Evolutionary conservation across 35 echinoderm and acorn worm genomes (phyloP).

Genomic region (Nesometra sesokonis): DNA sequence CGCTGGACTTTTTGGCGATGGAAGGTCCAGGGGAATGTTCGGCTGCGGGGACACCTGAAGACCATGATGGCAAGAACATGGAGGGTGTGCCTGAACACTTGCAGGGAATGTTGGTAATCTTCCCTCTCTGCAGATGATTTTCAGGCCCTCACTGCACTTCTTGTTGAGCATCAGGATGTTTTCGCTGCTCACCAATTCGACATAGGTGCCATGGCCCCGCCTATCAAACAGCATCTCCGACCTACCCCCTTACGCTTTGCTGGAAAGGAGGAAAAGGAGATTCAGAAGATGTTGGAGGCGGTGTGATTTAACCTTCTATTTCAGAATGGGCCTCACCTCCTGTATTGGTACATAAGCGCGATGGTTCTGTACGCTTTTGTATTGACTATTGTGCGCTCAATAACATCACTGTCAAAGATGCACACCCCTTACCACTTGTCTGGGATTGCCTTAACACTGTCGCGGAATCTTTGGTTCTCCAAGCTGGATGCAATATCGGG

Average conservation of each 20-base stretch:
- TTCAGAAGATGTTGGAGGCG: conserved; percentile 37
- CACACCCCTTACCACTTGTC: conserved; percentile 16
- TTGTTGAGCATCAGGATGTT: conserved; percentile 27
- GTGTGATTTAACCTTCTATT: conserved; percentile 39
- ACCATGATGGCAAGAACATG: too few species aligned
- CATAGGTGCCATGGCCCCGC: conserved; percentile 24
- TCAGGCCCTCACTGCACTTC: neutral
- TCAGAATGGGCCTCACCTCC: conserved; percentile 43
- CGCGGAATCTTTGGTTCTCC: conserved; percentile 41
- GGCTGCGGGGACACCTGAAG: too few species aligned
- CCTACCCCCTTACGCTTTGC: conserved; percentile 32
- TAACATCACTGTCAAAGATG: conserved; percentile 34
- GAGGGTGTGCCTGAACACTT: neutral
- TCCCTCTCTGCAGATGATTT: neutral
- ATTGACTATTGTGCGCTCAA: conserved; percentile 38
- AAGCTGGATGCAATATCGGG: conserved; percentile 34
- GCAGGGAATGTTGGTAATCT: neutral
- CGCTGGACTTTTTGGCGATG: too few species aligned
- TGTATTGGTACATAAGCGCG: conserved; percentile 39
- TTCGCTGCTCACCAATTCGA: conserved; percentile 40
- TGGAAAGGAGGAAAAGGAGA: conserved; percentile 19
- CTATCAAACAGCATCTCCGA: conserved; percentile 37
- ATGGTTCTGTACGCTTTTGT: conserved; percentile 39
- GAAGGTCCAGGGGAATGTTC: too few species aligned
- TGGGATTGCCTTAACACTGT: conserved; percentile 34